Percentiles rank a stretch among this genome's conserved stretches.
These are phyloP conservation scores for Hipposideros larvatus DNA, from an alignment of 2,797 vertebrate species.

Conservation along the genomic window DNA sequence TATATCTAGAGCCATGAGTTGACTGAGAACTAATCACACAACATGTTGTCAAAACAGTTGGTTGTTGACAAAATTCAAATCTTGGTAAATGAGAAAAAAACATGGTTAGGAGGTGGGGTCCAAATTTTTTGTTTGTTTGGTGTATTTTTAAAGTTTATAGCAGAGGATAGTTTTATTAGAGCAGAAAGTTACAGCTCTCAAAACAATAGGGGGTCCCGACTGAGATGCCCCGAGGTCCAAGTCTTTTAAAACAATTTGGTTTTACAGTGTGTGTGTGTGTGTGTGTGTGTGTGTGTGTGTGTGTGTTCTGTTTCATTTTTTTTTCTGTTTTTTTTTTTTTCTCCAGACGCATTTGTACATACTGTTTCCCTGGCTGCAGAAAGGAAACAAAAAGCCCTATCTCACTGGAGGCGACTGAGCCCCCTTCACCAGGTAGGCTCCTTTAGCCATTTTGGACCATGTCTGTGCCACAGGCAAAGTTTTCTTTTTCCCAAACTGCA, in stretches of 20 bases:
- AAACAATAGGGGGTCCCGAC: no score
- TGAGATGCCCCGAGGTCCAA: not conserved
- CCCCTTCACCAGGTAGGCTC: not conserved
- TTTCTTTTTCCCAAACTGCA: conserved; percentile 56
- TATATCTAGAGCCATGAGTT: not conserved
- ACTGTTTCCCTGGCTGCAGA: not conserved
- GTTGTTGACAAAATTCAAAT: conserved; percentile 37
- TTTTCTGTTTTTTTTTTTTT: not conserved
- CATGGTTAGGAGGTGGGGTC: not conserved
- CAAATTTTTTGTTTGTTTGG: no score
- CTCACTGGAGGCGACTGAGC: not conserved
- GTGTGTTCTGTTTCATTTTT: not conserved
- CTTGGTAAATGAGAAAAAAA: conserved; percentile 33
- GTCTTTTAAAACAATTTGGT: not conserved
- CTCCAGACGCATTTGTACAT: not conserved
- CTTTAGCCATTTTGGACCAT: not conserved
- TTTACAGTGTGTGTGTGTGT: no score
- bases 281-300: not conserved
- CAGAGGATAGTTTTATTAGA: no score
- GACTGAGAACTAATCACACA: conserved; percentile 19
- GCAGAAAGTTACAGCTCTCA: no score
- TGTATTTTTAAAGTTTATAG: no score
- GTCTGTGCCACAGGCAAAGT: conserved; percentile 12
- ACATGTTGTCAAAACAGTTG: conserved; percentile 9
- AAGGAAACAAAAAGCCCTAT: not conserved